These are phyloP conservation scores for Colossoma macropomum DNA, from an alignment of 2,113 vertebrate species.

Conservation along the genomic window DNA sequence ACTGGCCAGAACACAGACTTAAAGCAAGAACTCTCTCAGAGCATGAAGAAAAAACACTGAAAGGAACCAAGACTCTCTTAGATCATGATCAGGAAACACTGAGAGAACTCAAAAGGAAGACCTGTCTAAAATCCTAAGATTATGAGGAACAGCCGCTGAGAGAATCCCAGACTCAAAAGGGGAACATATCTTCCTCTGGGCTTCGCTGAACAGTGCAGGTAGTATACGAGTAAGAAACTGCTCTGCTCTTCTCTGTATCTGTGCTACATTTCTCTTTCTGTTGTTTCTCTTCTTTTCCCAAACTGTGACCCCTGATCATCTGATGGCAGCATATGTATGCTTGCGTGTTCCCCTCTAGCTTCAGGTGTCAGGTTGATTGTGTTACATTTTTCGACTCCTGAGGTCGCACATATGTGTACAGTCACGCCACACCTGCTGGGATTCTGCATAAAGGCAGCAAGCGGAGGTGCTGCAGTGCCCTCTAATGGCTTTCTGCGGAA, in stretches of 20 bases:
- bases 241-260: not conserved
- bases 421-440: slow-evolving; percentile 3
- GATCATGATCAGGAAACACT: too few species aligned
- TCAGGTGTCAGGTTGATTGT: not conserved
- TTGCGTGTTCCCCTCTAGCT: not conserved
- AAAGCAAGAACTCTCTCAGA: too few species aligned
- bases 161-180: too few species aligned
- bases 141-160: too few species aligned
- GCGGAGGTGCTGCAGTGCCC: slow-evolving; percentile 51
- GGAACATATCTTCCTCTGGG: too few species aligned
- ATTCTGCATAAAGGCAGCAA: not conserved
- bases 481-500: slow-evolving; percentile 34
- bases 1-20: too few species aligned
- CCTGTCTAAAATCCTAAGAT: too few species aligned
- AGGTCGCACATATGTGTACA: not conserved
- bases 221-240: not conserved
- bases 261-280: not conserved
- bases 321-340: not conserved
- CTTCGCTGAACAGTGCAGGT: too few species aligned
- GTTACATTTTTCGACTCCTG: not conserved
- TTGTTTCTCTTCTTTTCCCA: not conserved
- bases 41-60: too few species aligned
- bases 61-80: too few species aligned
- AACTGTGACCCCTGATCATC: not conserved
- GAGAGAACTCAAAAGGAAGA: too few species aligned